phyloP scores from a whole-genome alignment of 2,888 invertebrate genomes.

The Buathra laborator region DNA sequence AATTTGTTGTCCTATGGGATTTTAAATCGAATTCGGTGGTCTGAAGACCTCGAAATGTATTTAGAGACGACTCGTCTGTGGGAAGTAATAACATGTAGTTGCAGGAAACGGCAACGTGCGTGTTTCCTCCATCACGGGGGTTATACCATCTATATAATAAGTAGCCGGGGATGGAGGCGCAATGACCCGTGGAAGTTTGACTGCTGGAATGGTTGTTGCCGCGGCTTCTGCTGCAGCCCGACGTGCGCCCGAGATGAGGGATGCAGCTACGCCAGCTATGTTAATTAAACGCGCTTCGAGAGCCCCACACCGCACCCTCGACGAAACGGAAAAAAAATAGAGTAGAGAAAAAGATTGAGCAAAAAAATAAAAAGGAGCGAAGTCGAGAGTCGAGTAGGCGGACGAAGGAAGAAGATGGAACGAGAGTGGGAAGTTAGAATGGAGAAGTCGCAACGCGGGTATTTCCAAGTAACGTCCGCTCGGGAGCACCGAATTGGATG shows the following conservation, averaged over 20 bases:
- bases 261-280: slow-evolving; percentile 82
- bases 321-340: slow-evolving; percentile 43
- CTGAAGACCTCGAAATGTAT: not conserved
- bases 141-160: not conserved
- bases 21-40: not conserved
- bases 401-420: slow-evolving; percentile 68
- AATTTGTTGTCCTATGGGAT: not conserved
- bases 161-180: slow-evolving; percentile 59
- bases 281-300: slow-evolving; percentile 84
- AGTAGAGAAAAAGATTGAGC: slow-evolving; percentile 50
- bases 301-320: slow-evolving; percentile 75
- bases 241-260: slow-evolving; percentile 74
- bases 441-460: slow-evolving; percentile 25
- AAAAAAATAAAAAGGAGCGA: slow-evolving; percentile 62
- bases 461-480: slow-evolving; percentile 52
- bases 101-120: slow-evolving; percentile 16
- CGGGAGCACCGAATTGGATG: slow-evolving; percentile 55
- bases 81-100: not conserved
- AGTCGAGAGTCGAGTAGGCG: slow-evolving; percentile 43
- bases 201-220: slow-evolving; percentile 63
- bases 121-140: not conserved
- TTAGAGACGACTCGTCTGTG: not conserved
- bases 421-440: slow-evolving; percentile 68
- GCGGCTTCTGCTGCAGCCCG: slow-evolving; percentile 54
- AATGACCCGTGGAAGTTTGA: slow-evolving; percentile 75